A percentile compares a stretch with the other conserved stretches of the same genome.
phyloP scores from a whole-genome alignment of 2,797 vertebrate genomes.

The Urocyon cinereoargenteus region DNA sequence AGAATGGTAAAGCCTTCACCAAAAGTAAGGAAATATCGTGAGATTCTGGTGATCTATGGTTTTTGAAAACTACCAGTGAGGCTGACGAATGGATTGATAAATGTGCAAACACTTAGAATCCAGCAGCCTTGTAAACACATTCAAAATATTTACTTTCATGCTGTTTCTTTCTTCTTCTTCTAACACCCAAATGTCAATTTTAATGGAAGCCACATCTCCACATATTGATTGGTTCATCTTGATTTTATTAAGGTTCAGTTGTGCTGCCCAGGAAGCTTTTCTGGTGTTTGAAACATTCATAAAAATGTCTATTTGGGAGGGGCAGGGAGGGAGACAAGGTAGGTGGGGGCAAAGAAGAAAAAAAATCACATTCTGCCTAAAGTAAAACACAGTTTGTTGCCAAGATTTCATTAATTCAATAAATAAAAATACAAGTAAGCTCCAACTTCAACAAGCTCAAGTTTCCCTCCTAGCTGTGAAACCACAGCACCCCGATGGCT shows the following conservation, averaged over 20 bases:
- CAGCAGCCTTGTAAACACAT: slow-evolving; percentile 60
- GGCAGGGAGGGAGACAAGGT: not conserved
- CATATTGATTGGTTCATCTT: slow-evolving; percentile 71
- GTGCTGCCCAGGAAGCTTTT: slow-evolving; percentile 66
- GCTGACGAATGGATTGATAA: slow-evolving; percentile 34
- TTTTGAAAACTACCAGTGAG: slow-evolving; percentile 47
- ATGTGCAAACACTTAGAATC: slow-evolving; percentile 53
- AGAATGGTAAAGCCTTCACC: not conserved
- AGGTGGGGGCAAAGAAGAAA: slow-evolving; percentile 27
- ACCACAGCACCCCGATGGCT: slow-evolving; percentile 78
- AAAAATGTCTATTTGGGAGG: slow-evolving; percentile 56
- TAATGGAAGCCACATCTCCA: slow-evolving; percentile 69
- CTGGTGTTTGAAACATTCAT: slow-evolving; percentile 65
- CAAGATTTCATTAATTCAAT: slow-evolving; percentile 81
- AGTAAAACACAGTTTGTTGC: slow-evolving; percentile 71
- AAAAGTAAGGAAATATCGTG: not conserved
- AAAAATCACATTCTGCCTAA: slow-evolving; percentile 60
- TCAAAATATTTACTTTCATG: slow-evolving; percentile 76
- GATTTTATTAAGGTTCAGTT: slow-evolving; percentile 68
- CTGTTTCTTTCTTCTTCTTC: slow-evolving; percentile 71
- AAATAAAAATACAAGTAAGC: slow-evolving; percentile 81
- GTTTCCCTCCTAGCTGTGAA: slow-evolving; percentile 80
- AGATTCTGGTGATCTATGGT: not conserved
- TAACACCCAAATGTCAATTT: slow-evolving; percentile 69
- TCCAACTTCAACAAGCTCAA: slow-evolving; percentile 82